A percentile compares a stretch with the other conserved stretches of the same genome.
phyloP scores from a whole-genome alignment of 2,113 vertebrate species.

The Eubucco bourcierii region DNA sequence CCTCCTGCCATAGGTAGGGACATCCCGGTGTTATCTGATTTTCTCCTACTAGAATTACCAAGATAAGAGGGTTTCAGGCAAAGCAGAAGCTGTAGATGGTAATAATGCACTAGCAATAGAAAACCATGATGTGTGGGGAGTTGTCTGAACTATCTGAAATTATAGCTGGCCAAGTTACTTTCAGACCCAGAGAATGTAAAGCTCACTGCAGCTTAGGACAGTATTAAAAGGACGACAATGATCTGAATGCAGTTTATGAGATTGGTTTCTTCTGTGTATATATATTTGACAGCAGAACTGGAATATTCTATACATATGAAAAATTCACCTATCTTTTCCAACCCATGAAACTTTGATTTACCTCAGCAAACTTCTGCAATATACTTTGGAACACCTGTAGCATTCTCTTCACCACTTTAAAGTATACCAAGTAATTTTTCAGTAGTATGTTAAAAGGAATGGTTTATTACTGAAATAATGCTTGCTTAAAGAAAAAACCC shows the following conservation, averaged over 20 bases:
- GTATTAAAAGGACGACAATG: not conserved
- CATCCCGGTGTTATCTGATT: not conserved
- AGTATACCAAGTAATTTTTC: not conserved
- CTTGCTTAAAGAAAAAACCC: not conserved
- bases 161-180: not conserved
- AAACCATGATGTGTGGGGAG: not conserved
- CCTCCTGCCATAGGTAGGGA: no score
- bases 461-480: not conserved
- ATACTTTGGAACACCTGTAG: not conserved
- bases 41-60: not conserved
- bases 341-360: not conserved
- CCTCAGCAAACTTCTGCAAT: not conserved
- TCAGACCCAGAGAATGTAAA: not conserved
- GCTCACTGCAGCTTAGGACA: not conserved
- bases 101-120: not conserved
- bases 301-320: fast-evolving
- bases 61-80: not conserved
- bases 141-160: not conserved
- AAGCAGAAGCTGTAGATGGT: not conserved
- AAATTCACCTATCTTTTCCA: not conserved
- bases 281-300: not conserved
- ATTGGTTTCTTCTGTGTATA: not conserved
- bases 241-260: not conserved
- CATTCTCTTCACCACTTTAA: not conserved
- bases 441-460: fast-evolving